These are phyloP conservation scores for Acronicta aceris DNA, from an alignment of 2,888 invertebrate genomes.

Conservation along the genomic window DNA sequence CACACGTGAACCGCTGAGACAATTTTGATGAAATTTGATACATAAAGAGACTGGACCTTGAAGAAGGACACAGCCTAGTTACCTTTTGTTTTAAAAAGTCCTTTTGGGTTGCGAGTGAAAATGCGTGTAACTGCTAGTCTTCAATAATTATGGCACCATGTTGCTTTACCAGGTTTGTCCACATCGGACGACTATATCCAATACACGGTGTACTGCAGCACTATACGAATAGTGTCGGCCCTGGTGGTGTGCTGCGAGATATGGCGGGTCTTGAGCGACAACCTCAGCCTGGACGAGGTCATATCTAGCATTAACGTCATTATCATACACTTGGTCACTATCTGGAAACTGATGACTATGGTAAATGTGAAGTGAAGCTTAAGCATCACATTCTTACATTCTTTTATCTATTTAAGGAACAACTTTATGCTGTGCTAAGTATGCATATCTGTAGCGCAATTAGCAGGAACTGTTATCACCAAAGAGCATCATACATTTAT, in stretches of 20 bases:
- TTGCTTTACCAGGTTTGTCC: conserved; percentile 62
- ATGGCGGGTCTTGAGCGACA: conserved; percentile 65
- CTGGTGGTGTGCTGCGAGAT: conserved; percentile 66
- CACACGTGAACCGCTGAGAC: no score
- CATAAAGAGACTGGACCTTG: no score
- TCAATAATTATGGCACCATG: background rate
- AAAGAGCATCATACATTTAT: no score
- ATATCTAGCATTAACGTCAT: conserved; percentile 71
- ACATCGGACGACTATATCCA: conserved; percentile 61
- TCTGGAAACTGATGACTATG: conserved; percentile 73
- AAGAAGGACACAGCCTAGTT: no score
- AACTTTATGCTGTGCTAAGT: no score
- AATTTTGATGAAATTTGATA: no score
- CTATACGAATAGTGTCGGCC: conserved; percentile 59
- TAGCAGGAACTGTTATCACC: no score
- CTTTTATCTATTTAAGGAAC: no score
- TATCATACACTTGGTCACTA: conserved; percentile 71
- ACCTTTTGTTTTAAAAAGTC: no score
- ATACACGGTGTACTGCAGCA: conserved; percentile 67
- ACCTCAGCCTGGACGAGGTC: conserved; percentile 67
- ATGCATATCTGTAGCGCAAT: no score
- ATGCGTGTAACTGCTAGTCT: no score
- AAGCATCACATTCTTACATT: background rate
- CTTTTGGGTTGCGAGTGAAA: no score
- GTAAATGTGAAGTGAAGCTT: conserved; percentile 56